Percentiles rank a stretch among this genome's conserved stretches.
phyloP scores from a whole-genome alignment of 2,888 invertebrate species.

The Acanthoscelides obtectus region DNA sequence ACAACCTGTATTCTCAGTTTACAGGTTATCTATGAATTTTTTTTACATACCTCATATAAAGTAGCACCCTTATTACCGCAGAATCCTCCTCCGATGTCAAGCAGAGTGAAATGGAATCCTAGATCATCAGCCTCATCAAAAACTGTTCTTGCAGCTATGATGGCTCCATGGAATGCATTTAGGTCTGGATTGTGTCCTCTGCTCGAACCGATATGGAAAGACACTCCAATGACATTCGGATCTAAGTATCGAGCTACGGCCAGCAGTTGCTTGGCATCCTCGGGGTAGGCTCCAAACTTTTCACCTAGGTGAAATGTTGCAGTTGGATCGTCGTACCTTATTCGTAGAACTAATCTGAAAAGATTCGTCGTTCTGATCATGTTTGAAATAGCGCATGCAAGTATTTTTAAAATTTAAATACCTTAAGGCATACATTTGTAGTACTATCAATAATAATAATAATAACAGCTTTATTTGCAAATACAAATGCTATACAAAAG shows the following conservation, averaged over 20 bases:
- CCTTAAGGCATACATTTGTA: no score
- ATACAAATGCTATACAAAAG: no score
- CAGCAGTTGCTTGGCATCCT: slow-evolving; percentile 14
- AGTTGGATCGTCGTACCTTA: slow-evolving; percentile 9
- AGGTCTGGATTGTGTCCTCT: slow-evolving; percentile 13
- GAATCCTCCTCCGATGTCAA: slow-evolving; percentile 20
- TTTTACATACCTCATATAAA: slow-evolving; percentile 70
- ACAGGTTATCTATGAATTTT: not conserved
- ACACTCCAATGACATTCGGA: slow-evolving; percentile 16
- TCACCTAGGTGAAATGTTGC: slow-evolving; percentile 8
- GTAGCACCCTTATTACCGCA: slow-evolving; percentile 45
- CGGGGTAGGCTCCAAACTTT: slow-evolving; percentile 17
- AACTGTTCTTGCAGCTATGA: slow-evolving; percentile 10
- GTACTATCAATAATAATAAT: no score
- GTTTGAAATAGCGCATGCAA: no score
- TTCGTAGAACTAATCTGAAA: slow-evolving; percentile 33
- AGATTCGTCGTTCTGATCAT: no score
- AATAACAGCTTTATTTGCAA: no score
- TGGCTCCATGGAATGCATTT: slow-evolving; percentile 7
- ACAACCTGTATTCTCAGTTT: not conserved
- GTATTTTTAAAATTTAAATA: no score
- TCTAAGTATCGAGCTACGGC: slow-evolving; percentile 9
- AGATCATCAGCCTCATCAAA: slow-evolving; percentile 11
- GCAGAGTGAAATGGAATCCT: slow-evolving; percentile 15
- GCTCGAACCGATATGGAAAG: slow-evolving; percentile 13